Evolutionary conservation across 2,888 invertebrate species (phyloP).

Genomic region (Polia nebulosa): DNA sequence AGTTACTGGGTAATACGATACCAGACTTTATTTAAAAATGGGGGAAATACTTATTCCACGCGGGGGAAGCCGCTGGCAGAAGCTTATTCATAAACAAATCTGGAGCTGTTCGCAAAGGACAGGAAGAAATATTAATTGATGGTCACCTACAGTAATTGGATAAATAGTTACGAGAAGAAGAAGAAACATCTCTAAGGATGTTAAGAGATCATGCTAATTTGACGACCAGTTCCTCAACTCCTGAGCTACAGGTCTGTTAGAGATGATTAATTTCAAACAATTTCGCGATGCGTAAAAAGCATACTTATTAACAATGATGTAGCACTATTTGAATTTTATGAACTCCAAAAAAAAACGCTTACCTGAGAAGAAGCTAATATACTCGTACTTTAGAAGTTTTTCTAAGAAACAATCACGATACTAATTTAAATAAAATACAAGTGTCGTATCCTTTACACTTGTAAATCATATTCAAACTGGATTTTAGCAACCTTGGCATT

Average conservation of each 20-base stretch:
- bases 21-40: no score
- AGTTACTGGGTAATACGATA: no score
- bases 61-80: no score
- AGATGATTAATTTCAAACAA: background rate
- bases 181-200: background rate
- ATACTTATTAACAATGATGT: slow-evolving; percentile 15
- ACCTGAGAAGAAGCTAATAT: slow-evolving; percentile 20
- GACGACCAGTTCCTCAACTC: no score
- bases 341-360: background rate
- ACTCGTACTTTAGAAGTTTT: background rate
- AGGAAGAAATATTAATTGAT: background rate
- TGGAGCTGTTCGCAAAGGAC: background rate
- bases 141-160: background rate
- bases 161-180: background rate
- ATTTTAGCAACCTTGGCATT: slow-evolving; percentile 16
- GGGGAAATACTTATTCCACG: no score
- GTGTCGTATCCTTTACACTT: slow-evolving; percentile 4
- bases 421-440: background rate
- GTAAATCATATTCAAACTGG: background rate
- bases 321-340: background rate
- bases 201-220: background rate
- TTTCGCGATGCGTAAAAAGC: slow-evolving; percentile 1
- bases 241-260: no score
- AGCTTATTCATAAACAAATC: background rate
- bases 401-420: background rate